Percentiles rank a stretch among this genome's conserved stretches.
Evolutionary conservation across 2,888 invertebrate species (phyloP).

Genomic region (Plagodis pulveraria): DNA sequence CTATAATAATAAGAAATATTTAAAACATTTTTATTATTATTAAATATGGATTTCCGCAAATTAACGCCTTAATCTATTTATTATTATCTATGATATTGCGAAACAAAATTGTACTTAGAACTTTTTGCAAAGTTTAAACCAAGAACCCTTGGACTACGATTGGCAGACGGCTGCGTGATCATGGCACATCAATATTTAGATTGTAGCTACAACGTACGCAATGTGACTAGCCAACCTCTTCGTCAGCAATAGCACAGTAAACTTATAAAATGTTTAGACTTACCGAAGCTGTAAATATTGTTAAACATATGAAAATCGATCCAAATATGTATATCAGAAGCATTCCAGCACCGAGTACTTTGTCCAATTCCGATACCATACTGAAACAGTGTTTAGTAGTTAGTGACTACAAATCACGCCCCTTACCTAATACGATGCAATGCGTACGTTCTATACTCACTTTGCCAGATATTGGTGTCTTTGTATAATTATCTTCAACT

Average conservation of each 20-base stretch:
- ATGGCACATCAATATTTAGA: too few relatives aligned
- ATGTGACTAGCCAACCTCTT: too few relatives aligned
- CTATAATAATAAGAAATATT: too few relatives aligned
- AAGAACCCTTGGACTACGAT: not conserved
- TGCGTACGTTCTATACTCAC: constrained; percentile 41
- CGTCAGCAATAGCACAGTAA: too few relatives aligned
- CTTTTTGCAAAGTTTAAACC: too few relatives aligned
- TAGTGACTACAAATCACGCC: not conserved
- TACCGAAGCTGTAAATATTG: constrained; percentile 72
- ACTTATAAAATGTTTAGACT: too few relatives aligned
- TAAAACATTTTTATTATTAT: too few relatives aligned
- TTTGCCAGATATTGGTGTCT: constrained; percentile 58
- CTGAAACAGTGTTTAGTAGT: constrained; percentile 42
- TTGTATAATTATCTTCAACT: constrained; percentile 59
- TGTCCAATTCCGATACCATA: constrained; percentile 56
- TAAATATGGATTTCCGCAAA: too few relatives aligned
- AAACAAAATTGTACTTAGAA: too few relatives aligned
- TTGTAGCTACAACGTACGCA: too few relatives aligned
- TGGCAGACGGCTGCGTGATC: not conserved
- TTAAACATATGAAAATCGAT: constrained; percentile 70
- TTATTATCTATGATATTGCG: too few relatives aligned
- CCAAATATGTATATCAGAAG: constrained; percentile 66
- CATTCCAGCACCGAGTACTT: constrained; percentile 64
- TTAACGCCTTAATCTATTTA: too few relatives aligned
- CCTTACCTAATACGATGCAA: not conserved